phyloP scores from a whole-genome alignment of 2,113 vertebrate genomes.

The Ginglymostoma cirratum region DNA sequence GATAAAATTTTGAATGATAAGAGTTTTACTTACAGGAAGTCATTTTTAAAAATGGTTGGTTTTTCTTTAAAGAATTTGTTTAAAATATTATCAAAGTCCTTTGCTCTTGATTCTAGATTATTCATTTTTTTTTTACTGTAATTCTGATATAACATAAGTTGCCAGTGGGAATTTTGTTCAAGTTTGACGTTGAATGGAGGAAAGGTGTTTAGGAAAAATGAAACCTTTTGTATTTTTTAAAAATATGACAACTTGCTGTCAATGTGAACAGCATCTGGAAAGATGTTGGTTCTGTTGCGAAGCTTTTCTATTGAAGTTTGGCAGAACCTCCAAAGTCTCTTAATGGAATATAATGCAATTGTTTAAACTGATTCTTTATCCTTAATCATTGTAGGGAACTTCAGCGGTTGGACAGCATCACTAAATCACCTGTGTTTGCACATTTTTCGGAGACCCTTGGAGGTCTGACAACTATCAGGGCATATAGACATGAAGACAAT shows the following conservation, averaged over 20 bases:
- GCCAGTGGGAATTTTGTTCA: neutral
- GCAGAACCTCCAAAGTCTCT: neutral
- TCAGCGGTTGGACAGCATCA: constrained; percentile 29
- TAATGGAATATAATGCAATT: neutral
- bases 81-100: neutral
- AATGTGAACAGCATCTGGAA: neutral
- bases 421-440: constrained; percentile 31
- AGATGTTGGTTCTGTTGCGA: neutral
- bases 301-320: neutral
- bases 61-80: neutral
- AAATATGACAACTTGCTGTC: neutral
- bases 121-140: neutral
- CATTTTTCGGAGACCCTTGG: constrained; percentile 32
- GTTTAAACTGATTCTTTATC: neutral
- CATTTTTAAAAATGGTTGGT: neutral
- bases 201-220: neutral
- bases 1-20: no score
- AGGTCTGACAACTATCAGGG: constrained; percentile 34
- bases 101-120: neutral
- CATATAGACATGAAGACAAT: constrained; percentile 6
- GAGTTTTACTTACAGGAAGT: neutral
- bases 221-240: neutral
- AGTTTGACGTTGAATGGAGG: neutral
- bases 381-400: constrained; percentile 26
- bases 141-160: neutral